Conservation (phyloP, 2,888 invertebrate genomes). For the Itoplectis maculator region DNA sequence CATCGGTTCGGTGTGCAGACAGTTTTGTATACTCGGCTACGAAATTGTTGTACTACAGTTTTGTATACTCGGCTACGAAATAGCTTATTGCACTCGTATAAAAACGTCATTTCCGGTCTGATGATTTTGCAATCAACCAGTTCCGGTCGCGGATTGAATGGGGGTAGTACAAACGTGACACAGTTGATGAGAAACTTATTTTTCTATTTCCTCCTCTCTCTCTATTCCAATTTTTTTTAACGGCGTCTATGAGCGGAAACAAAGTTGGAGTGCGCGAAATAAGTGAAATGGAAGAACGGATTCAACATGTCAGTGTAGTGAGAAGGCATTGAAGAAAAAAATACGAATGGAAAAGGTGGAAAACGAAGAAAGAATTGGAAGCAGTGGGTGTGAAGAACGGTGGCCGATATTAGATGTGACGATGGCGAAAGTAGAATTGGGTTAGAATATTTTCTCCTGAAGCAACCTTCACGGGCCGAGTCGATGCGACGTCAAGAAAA, state of each 20-base stretch:
- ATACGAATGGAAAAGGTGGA: not conserved
- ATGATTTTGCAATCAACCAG: not conserved
- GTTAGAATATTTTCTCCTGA: not conserved
- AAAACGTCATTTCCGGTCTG: not conserved
- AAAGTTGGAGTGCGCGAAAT: not conserved
- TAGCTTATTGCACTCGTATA: not conserved
- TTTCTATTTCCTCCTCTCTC: not conserved
- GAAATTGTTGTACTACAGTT: too few species aligned
- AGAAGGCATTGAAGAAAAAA: not conserved
- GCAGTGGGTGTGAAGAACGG: not conserved
- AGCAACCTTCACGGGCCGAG: constrained; percentile 3
- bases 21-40: not conserved
- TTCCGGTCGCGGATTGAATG: not conserved
- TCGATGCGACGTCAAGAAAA: too few species aligned
- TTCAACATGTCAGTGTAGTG: not conserved
- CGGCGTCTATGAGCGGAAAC: not conserved
- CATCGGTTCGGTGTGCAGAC: not conserved
- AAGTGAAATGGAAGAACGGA: constrained; percentile 6
- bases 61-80: too few species aligned
- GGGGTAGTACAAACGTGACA: not conserved
- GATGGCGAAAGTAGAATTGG: not conserved
- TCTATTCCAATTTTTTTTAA: not conserved
- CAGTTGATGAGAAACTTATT: not conserved
- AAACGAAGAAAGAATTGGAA: not conserved
- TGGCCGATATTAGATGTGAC: not conserved